Base-by-base conservation (phyloP, 2,888 invertebrate species). In the Oxycera nigricornis region DNA sequence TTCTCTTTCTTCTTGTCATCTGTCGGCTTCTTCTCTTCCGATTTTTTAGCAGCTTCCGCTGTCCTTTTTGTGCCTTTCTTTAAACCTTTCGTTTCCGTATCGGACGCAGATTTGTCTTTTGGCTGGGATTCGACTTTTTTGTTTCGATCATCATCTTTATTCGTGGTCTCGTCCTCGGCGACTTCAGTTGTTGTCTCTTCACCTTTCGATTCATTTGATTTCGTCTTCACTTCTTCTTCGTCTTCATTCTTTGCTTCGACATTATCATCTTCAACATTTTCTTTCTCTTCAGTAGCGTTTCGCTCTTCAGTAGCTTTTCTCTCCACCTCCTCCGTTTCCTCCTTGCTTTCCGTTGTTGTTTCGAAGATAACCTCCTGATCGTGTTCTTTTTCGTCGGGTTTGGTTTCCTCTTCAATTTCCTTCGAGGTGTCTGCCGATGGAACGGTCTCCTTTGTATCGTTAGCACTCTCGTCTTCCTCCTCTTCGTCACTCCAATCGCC, bases 401-500 rank as follows among this genome's bases (percentile, higher is more conserved):
- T 11, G 22, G 3, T 17, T 14, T 46, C 14, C 0, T 59, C n/a
- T 72, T 73, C 31, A 75, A 26, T 24, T 35, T 72, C 55, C 28
- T 70, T 26, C 2, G 70, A 1, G 11, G 20, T 70, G 24, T 9
- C 46, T 26, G 28, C 30, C 9, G 55, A 4, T 52, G 11, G 20
- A 6, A 1, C 26, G 4, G 26, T 22, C 46, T 14, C 22, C 22
- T 26, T 67, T 14, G n/a, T 14, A 6, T 1, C 57, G 20, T 39
- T n/a, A 3, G n/a, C 52, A 3, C 65, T 46, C 6, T 82, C 81
- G 1, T 78, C 78, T 1, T 83, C 85, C 68, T 82, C 82, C 35
- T 85, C 85, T 77, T 85, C 85, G 70, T 85, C 85, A 1, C 82
- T 80, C 85, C 85, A 85, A 79, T 85, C 85, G 9, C 83, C 83